A percentile compares a stretch with the other conserved stretches of the same genome.
phyloP scores from a whole-genome alignment of 2,113 vertebrate genomes.

The Pseudopipra pipra region DNA sequence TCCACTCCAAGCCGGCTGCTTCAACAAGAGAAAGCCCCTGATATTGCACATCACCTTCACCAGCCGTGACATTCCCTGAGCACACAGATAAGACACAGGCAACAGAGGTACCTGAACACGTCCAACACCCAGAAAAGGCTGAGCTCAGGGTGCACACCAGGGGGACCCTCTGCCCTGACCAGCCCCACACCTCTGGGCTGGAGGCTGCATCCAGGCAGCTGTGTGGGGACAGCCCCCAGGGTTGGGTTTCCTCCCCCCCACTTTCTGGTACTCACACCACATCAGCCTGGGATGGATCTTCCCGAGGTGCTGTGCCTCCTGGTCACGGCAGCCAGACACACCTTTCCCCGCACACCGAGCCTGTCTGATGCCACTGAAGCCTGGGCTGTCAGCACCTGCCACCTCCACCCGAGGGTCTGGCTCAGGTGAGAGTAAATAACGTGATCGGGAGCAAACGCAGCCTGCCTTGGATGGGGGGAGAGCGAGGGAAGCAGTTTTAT shows the following conservation, averaged over 20 bases:
- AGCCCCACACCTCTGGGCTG: rapidly evolving
- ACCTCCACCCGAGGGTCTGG: not conserved
- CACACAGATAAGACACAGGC: too few relatives aligned
- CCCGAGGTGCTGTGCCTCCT: not conserved
- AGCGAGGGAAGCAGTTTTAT: not conserved
- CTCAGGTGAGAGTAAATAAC: not conserved
- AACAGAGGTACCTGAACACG: too few relatives aligned
- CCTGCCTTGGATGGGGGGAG: not conserved
- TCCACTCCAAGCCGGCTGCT: not conserved
- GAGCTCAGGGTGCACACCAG: rapidly evolving
- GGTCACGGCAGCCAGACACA: rapidly evolving
- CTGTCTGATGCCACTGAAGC: rapidly evolving
- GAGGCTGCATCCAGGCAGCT: rapidly evolving
- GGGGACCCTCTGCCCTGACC: not conserved
- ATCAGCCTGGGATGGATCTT: not conserved
- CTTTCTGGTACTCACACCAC: not conserved
- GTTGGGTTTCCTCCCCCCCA: rapidly evolving
- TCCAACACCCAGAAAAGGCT: rapidly evolving
- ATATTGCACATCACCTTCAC: not conserved
- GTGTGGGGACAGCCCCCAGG: rapidly evolving
- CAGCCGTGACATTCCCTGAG: rapidly evolving
- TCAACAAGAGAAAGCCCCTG: not conserved
- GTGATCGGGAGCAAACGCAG: rapidly evolving
- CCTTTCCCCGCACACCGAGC: rapidly evolving
- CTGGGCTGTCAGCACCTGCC: not conserved